phyloP scores from a whole-genome alignment of 2,797 vertebrate species.

The Vespertilio murinus region DNA sequence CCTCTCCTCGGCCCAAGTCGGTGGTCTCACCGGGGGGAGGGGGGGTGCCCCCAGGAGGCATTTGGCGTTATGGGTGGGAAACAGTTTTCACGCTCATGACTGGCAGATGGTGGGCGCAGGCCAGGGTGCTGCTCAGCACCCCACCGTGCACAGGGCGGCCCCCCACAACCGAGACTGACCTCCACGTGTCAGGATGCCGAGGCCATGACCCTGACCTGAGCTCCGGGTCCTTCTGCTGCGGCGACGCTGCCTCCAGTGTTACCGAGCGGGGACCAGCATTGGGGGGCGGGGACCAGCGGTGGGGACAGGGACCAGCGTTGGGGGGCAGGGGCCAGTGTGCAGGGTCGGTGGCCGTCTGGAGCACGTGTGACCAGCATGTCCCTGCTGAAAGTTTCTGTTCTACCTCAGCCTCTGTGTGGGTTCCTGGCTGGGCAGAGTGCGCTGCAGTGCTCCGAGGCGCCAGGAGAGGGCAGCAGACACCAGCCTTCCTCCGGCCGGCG shows the following conservation, averaged over 20 bases:
- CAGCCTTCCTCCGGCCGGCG: background rate
- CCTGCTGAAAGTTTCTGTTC: background rate
- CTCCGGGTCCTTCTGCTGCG: background rate
- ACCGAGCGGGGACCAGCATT: too few species aligned
- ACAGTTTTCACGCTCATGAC: background rate
- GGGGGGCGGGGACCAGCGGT: too few species aligned
- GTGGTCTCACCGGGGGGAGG: background rate
- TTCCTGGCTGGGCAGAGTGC: background rate
- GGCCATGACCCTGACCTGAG: background rate
- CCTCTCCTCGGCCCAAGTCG: background rate
- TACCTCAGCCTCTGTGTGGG: background rate
- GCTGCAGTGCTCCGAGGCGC: slow-evolving; percentile 55
- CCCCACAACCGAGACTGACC: background rate
- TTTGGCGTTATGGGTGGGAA: background rate
- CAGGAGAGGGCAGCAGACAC: slow-evolving; percentile 80
- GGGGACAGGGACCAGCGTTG: too few species aligned
- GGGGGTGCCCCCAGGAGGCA: background rate
- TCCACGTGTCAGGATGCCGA: background rate
- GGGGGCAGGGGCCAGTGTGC: background rate
- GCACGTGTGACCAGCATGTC: background rate
- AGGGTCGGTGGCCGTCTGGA: background rate
- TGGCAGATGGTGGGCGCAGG: background rate
- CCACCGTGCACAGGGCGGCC: fast-evolving
- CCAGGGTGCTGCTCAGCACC: background rate
- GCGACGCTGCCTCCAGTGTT: too few species aligned